phyloP scores from a whole-genome alignment of 2,888 invertebrate genomes.

The Clunio marinus region DNA sequence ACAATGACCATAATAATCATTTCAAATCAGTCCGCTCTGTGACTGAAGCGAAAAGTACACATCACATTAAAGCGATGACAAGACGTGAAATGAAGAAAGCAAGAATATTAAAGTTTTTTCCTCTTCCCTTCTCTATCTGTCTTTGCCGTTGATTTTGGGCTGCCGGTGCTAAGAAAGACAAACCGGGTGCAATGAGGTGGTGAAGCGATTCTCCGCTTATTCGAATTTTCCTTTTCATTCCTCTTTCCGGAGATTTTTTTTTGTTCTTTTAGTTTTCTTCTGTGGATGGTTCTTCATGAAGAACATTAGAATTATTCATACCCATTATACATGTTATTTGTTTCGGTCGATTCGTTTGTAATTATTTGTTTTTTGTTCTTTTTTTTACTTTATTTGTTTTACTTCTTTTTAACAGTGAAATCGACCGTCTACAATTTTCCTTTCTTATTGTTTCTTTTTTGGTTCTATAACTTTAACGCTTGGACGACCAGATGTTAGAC shows the following conservation, averaged over 20 bases:
- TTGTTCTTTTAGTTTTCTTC: too few species aligned
- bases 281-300: constrained; percentile 16
- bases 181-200: constrained; percentile 37
- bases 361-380: constrained; percentile 37
- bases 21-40: constrained; percentile 31
- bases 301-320: constrained; percentile 34
- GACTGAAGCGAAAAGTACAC: constrained; percentile 37
- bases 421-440: background rate
- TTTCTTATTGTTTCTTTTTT: background rate
- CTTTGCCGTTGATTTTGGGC: background rate
- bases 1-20: constrained; percentile 32
- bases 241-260: background rate
- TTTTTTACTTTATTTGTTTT: constrained; percentile 19
- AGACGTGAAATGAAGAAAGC: constrained; percentile 9
- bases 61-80: constrained; percentile 39
- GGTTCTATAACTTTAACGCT: background rate
- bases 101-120: constrained; percentile 18
- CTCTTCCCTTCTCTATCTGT: background rate
- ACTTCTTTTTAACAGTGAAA: background rate
- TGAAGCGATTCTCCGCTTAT: constrained; percentile 30
- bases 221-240: background rate
- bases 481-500: constrained; percentile 6
- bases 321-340: constrained; percentile 33
- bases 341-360: constrained; percentile 39
- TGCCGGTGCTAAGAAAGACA: background rate